Conservation (phyloP, 1,140 invertebrate species). For the Sesamia nonagrioides region DNA sequence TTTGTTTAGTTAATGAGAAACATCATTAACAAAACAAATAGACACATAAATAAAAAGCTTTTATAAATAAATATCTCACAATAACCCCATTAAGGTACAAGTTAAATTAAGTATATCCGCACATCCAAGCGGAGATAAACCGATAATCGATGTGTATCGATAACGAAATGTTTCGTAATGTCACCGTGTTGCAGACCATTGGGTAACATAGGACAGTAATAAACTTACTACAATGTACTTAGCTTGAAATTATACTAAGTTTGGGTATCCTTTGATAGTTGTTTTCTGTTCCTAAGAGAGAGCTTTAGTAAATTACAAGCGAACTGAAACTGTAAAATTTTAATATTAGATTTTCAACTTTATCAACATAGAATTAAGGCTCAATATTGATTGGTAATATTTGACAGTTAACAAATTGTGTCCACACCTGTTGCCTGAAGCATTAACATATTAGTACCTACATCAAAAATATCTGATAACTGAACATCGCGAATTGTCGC, state of each 20-base stretch:
- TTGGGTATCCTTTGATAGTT: too few species aligned
- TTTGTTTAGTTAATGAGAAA: too few species aligned
- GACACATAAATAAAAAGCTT: constrained; percentile 12
- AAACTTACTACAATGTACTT: neutral
- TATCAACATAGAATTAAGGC: too few species aligned
- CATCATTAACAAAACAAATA: neutral
- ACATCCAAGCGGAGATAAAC: neutral
- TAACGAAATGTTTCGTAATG: constrained; percentile 25
- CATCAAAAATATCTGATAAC: neutral
- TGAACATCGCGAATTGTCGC: too few species aligned
- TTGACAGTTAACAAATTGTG: neutral
- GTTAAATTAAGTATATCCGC: neutral
- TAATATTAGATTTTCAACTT: too few species aligned
- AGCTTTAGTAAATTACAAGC: too few species aligned
- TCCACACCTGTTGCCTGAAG: neutral
- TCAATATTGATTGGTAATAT: too few species aligned
- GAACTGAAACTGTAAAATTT: too few species aligned
- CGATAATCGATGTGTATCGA: constrained; percentile 12
- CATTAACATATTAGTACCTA: neutral
- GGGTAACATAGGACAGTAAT: neutral
- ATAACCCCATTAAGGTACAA: constrained; percentile 5
- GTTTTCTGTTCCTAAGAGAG: too few species aligned
- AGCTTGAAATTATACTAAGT: neutral
- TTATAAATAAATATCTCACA: neutral
- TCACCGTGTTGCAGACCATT: neutral